Percentiles rank a stretch among this genome's conserved stretches.
Evolutionary conservation across 2,888 invertebrate species (phyloP).

Genomic region (Rhopalosiphum nymphaeae): DNA sequence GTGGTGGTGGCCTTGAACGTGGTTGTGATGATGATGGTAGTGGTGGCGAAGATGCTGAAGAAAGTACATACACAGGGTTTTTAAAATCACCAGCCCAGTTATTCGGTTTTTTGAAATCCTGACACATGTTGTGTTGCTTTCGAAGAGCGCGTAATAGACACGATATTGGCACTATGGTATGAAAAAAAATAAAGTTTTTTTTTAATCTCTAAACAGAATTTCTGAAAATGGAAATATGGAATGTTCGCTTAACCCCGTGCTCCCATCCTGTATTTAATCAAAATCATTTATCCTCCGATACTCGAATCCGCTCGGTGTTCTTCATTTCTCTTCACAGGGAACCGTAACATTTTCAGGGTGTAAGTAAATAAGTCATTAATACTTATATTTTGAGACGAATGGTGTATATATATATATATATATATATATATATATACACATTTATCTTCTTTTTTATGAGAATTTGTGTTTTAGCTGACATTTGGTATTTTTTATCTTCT

Average conservation of each 20-base stretch:
- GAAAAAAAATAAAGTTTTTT: not conserved
- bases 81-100: constrained; percentile 20
- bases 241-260: not conserved
- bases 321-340: constrained; percentile 54
- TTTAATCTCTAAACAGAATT: not conserved
- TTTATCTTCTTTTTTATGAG: not conserved
- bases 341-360: constrained; percentile 54
- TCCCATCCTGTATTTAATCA: constrained; percentile 6
- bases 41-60: constrained; percentile 28
- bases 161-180: constrained; percentile 32
- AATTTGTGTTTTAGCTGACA: not conserved
- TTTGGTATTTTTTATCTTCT: not conserved
- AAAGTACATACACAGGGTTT: not conserved
- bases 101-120: constrained; percentile 23
- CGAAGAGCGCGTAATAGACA: not conserved
- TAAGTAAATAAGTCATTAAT: constrained; percentile 38
- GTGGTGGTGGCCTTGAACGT: constrained; percentile 52
- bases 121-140: constrained; percentile 26
- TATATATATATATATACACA: not conserved
- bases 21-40: constrained; percentile 36
- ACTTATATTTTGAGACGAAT: constrained; percentile 22
- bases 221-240: not conserved
- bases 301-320: constrained; percentile 29
- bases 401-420: not conserved
- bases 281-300: not conserved